Percentiles rank a stretch among this genome's conserved stretches.
These are phyloP conservation scores for Eleginops maclovinus DNA, from an alignment of 2,113 vertebrate species.

Conservation along the genomic window DNA sequence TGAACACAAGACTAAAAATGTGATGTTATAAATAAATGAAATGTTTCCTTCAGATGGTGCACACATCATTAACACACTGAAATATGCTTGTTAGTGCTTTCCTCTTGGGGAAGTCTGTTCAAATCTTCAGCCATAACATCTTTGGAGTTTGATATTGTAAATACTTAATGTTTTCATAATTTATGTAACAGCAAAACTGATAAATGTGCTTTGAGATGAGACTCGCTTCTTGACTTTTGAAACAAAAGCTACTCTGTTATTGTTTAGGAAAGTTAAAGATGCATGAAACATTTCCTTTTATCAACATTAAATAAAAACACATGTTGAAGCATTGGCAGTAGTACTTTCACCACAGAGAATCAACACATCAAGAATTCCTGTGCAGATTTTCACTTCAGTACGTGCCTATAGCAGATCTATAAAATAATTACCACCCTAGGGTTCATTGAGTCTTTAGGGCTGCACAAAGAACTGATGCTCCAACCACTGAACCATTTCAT, in stretches of 20 bases:
- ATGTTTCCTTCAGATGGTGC: neutral
- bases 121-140: conserved; percentile 14
- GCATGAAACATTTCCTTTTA: neutral
- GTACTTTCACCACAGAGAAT: neutral
- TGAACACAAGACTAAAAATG: neutral
- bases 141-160: conserved; percentile 29
- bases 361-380: neutral
- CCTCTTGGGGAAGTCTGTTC: conserved; percentile 17
- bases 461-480: conserved; percentile 14
- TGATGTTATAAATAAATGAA: conserved; percentile 5
- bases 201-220: neutral
- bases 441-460: conserved; percentile 27
- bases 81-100: neutral
- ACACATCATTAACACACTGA: neutral
- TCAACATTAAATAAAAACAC: neutral
- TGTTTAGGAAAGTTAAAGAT: neutral
- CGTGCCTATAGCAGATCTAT: neutral
- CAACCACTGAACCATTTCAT: conserved; percentile 31
- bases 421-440: conserved; percentile 9
- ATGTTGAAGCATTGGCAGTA: too few species aligned
- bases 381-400: neutral
- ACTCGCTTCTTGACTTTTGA: neutral
- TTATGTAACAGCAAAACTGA: conserved; percentile 19
- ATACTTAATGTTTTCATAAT: conserved; percentile 35
- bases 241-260: neutral